Evolutionary conservation across 1,140 invertebrate species (phyloP).

Genomic region (Probaryconus sp.): DNA sequence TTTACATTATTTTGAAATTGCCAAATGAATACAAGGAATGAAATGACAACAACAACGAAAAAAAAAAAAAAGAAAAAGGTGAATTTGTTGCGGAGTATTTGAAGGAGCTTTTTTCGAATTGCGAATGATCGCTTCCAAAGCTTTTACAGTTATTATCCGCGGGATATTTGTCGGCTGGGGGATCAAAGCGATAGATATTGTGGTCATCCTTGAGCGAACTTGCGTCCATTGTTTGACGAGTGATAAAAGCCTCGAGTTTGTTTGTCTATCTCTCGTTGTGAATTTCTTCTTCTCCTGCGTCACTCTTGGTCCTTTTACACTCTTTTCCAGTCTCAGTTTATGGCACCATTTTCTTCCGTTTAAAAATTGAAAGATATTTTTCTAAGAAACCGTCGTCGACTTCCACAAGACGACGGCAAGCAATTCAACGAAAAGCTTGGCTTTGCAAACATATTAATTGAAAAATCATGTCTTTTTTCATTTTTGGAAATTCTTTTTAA

Average conservation of each 20-base stretch:
- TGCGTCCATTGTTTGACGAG: constrained; percentile 70
- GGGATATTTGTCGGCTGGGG: constrained; percentile 68
- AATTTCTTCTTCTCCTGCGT: constrained; percentile 21
- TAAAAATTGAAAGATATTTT: not conserved
- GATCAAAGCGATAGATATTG: constrained; percentile 58
- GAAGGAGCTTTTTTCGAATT: constrained; percentile 24
- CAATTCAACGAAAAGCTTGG: too few relatives aligned
- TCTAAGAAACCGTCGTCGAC: too few relatives aligned
- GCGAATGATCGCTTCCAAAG: constrained; percentile 61
- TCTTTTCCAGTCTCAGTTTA: constrained; percentile 33
- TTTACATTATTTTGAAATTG: too few relatives aligned
- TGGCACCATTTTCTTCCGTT: constrained; percentile 38
- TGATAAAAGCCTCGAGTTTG: constrained; percentile 72
- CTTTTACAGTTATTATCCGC: constrained; percentile 75
- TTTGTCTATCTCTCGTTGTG: constrained; percentile 65
- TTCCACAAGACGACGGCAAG: too few relatives aligned
- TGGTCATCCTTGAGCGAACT: constrained; percentile 27
- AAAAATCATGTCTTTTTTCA: too few relatives aligned
- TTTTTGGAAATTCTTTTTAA: too few relatives aligned
- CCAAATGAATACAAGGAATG: too few relatives aligned
- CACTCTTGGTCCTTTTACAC: constrained; percentile 15
- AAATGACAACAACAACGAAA: too few relatives aligned
- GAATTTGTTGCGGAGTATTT: constrained; percentile 39
- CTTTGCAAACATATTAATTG: too few relatives aligned
- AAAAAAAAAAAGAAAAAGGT: too few relatives aligned